phyloP scores from a whole-genome alignment of 2,797 vertebrate genomes.

The Semaprochilodus insignis region DNA sequence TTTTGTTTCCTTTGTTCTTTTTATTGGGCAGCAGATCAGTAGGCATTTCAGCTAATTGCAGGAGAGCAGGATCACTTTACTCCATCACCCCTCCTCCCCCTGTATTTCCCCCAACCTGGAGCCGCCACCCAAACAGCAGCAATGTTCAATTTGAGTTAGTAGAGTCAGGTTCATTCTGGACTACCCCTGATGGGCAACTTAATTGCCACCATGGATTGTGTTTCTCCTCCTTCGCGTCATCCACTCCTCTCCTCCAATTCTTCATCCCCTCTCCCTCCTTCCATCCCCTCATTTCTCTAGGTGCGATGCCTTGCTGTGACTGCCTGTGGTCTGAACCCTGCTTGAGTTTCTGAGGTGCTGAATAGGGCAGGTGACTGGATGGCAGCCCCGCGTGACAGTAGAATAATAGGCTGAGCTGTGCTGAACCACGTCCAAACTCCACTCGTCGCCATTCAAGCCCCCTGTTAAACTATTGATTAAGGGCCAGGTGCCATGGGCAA shows the following conservation, averaged over 20 bases:
- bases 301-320: neutral
- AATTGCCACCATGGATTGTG: slow-evolving; percentile 74
- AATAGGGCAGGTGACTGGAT: slow-evolving; percentile 57
- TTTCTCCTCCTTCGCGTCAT: slow-evolving; percentile 60
- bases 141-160: slow-evolving; percentile 72
- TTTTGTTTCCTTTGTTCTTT: slow-evolving; percentile 30
- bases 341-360: slow-evolving; percentile 60
- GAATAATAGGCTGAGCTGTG: slow-evolving; percentile 73
- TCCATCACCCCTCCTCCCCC: slow-evolving; percentile 40
- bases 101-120: slow-evolving; percentile 54
- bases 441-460: slow-evolving; percentile 74
- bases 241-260: neutral
- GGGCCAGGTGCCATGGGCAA: slow-evolving; percentile 63
- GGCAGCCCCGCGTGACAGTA: slow-evolving; percentile 62
- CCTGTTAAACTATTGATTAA: slow-evolving; percentile 85
- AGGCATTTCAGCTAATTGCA: slow-evolving; percentile 73
- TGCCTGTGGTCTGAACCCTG: slow-evolving; percentile 38
- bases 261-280: slow-evolving; percentile 5
- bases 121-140: slow-evolving; percentile 67
- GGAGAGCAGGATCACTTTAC: slow-evolving; percentile 75
- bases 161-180: slow-evolving; percentile 71
- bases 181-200: slow-evolving; percentile 66
- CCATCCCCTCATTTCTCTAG: slow-evolving; percentile 40
- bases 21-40: slow-evolving; percentile 57
- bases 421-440: slow-evolving; percentile 75